Evolutionary conservation across 2,113 vertebrate genomes (phyloP), one percentile per base, ranked within the genome.

Genomic region (Ceyx melanurus): DNA sequence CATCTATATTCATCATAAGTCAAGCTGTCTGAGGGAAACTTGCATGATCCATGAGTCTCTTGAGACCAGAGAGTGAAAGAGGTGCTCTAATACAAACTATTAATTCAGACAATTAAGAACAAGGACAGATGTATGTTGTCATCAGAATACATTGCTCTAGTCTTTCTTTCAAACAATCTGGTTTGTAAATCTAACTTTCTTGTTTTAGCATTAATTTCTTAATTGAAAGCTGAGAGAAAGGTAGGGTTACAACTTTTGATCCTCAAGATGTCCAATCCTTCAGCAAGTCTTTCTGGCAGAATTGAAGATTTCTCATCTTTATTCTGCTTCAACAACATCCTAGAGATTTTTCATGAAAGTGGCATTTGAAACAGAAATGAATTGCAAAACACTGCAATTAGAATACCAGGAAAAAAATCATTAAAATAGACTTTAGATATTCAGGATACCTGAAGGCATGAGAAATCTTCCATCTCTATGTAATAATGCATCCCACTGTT

Each of bases 321-420:
- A 29, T 15, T 82, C 22, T 77, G 28, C 26, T 64, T 95, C 66
- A 94, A 65, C 43, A 83, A 80, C 75, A 74, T 75, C 29, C 23
- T 76, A 48, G 26, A 21, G 17, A 5, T 70, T 93, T 91, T 81
- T 75, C 83, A 33, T 91, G 84, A 31, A 45, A 89, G 35, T 66
- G 56, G 70, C 57, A 40, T 78, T 82, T 81, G 51, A 91, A 82
- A 81, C 23, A 76, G 57, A 90, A 95, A 76, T 81, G 29, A 72
- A 79, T 91, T 48, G 33, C 64, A 93, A 71, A 90, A 82, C 31
- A 58, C 4, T 62, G 48, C 48, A 95, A 94, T 87, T 96, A 96
- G 79, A 83, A 75, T 92, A 86, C 22, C 29, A 72, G 21, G 21
- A 61, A 89, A 91, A 91, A 91, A 19, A 22, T 19, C 82, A 80